Evolutionary conservation across 2,888 invertebrate species (phyloP).

Genomic region (Neoascia interrupta): DNA sequence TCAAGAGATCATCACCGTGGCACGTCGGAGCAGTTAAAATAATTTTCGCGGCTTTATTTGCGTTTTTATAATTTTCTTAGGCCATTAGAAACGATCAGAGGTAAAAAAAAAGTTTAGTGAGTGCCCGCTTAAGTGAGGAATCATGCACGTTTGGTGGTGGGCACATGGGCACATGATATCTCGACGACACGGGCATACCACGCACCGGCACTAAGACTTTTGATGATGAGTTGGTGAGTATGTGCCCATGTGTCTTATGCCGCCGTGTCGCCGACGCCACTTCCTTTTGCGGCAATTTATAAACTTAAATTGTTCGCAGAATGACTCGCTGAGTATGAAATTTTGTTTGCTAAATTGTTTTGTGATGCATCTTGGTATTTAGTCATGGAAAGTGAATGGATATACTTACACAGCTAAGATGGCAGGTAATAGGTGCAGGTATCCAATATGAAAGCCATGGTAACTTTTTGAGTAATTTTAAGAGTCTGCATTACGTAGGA

Average conservation of each 20-base stretch:
- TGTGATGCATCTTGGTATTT: no score
- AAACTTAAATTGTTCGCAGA: slow-evolving; percentile 46
- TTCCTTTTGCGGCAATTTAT: slow-evolving; percentile 37
- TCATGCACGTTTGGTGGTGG: slow-evolving; percentile 50
- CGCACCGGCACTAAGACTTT: background rate
- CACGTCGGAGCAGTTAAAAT: slow-evolving; percentile 63
- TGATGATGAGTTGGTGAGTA: no score
- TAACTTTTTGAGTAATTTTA: no score
- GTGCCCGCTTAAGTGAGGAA: slow-evolving; percentile 32
- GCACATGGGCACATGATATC: slow-evolving; percentile 23
- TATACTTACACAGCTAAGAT: no score
- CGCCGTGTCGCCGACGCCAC: slow-evolving; percentile 15
- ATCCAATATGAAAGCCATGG: no score
- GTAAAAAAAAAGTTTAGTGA: slow-evolving; percentile 42
- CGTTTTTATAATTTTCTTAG: slow-evolving; percentile 43
- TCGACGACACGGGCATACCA: slow-evolving; percentile 1
- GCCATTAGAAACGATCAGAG: slow-evolving; percentile 31
- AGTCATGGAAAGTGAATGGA: no score
- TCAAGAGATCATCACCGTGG: slow-evolving; percentile 48
- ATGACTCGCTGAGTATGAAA: background rate
- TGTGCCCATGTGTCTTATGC: no score
- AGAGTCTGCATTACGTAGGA: no score
- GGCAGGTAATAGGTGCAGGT: no score
- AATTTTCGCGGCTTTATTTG: slow-evolving; percentile 66
- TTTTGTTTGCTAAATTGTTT: background rate